phyloP scores from a whole-genome alignment of 2,888 invertebrate genomes.

The Rhimphoctona megacephalus region DNA sequence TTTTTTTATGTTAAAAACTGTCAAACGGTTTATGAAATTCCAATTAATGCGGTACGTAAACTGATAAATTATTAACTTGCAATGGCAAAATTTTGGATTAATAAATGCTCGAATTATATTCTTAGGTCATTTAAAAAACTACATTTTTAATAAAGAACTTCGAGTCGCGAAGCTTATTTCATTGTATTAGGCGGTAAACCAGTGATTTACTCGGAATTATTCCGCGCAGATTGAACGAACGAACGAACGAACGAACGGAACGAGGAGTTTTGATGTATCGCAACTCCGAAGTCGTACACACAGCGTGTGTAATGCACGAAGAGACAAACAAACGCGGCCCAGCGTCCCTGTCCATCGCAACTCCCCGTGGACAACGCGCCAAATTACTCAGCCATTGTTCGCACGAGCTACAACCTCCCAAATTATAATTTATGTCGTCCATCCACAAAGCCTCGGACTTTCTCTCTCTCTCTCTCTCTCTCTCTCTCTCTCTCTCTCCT shows the following conservation, averaged over 20 bases:
- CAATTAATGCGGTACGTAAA: too few relatives aligned
- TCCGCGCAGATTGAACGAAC: conserved; percentile 2
- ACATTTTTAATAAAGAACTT: neutral
- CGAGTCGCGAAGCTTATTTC: neutral
- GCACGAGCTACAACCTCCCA: conserved; percentile 36
- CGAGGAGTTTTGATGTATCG: neutral
- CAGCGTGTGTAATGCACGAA: neutral
- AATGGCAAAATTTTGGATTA: neutral
- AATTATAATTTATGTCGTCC: conserved; percentile 64
- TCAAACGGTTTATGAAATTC: too few relatives aligned
- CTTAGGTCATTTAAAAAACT: neutral
- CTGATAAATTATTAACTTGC: neutral
- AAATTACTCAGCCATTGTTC: conserved; percentile 63
- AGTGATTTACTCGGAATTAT: neutral
- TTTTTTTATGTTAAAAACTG: neutral
- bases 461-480: neutral
- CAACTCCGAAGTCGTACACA: neutral
- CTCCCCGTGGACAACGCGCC: conserved; percentile 12
- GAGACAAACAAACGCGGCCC: conserved; percentile 10
- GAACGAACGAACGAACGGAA: neutral
- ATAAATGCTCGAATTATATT: neutral
- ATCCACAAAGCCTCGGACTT: conserved; percentile 3
- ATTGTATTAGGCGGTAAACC: neutral
- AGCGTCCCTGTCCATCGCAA: neutral
- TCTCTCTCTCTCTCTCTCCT: neutral